Percentiles rank a stretch among this genome's conserved stretches.
These are phyloP conservation scores for Myzus persicae DNA, from an alignment of 1,140 invertebrate genomes.

Conservation along the genomic window DNA sequence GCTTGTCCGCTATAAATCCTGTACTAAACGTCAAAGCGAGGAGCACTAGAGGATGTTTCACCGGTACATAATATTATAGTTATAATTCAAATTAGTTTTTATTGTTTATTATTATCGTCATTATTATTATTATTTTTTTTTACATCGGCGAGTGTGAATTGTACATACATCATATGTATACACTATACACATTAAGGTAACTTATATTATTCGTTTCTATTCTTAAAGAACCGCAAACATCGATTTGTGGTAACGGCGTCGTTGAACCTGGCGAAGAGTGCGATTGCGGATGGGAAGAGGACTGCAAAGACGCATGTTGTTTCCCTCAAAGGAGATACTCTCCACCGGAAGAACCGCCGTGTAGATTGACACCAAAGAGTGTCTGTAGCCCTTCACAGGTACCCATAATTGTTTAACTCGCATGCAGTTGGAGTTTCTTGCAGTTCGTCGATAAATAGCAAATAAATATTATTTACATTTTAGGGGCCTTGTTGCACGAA, in stretches of 20 bases:
- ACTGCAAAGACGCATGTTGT: slow-evolving; percentile 93
- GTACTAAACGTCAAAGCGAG: slow-evolving; percentile 92
- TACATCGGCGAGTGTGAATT: not conserved
- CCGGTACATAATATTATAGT: slow-evolving; percentile 28
- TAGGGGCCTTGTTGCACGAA: slow-evolving; percentile 95
- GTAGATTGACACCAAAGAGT: slow-evolving; percentile 79
- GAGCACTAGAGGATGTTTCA: slow-evolving; percentile 89
- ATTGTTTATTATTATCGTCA: too few species aligned
- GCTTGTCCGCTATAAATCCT: slow-evolving; percentile 92
- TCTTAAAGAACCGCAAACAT: slow-evolving; percentile 79
- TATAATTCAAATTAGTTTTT: not conserved
- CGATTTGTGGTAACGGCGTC: slow-evolving; percentile 96
- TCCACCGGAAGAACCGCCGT: slow-evolving; percentile 78
- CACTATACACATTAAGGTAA: too few species aligned
- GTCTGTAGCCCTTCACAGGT: slow-evolving; percentile 85
- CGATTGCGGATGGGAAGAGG: slow-evolving; percentile 97
- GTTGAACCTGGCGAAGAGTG: slow-evolving; percentile 96
- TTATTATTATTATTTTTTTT: not conserved
- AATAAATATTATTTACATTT: slow-evolving; percentile 62
- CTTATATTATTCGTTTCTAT: not conserved
- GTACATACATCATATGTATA: not conserved
- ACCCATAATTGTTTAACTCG: slow-evolving; percentile 34
- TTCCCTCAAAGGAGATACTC: slow-evolving; percentile 86
- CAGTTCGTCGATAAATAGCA: not conserved
- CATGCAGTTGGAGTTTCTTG: not conserved